A percentile compares a stretch with the other conserved stretches of the same genome.
Conservation (phyloP, 2,113 vertebrate species). For the Columba janthina region DNA sequence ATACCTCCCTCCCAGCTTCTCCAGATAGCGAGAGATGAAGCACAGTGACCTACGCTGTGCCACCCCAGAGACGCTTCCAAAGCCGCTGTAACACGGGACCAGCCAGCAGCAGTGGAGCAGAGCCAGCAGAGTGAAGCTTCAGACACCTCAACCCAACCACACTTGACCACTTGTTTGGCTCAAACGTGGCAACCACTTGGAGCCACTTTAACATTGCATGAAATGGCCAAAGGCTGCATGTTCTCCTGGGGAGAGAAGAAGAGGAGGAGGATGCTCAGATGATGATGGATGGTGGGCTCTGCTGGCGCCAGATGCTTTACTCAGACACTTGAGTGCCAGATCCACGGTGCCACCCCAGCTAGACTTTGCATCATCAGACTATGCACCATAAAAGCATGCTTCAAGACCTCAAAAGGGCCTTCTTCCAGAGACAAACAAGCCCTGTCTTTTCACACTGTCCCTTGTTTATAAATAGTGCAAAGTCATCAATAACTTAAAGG, state of each 20-base stretch:
- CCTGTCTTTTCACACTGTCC: background rate
- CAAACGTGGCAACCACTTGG: rapidly evolving
- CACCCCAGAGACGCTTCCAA: background rate
- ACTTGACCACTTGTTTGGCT: background rate
- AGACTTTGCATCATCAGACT: background rate
- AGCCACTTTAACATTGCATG: background rate
- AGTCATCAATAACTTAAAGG: conserved; percentile 62
- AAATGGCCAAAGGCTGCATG: background rate
- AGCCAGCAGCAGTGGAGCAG: rapidly evolving
- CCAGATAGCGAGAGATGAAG: background rate
- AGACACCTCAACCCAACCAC: background rate
- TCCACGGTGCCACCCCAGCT: background rate
- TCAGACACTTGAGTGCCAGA: background rate
- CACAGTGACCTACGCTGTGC: background rate
- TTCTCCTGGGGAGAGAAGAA: background rate
- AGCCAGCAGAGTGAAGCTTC: background rate
- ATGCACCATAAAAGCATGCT: background rate
- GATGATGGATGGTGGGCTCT: background rate
- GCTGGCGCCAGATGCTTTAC: background rate
- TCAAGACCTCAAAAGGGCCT: background rate
- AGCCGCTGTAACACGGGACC: rapidly evolving
- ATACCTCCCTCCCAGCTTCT: background rate
- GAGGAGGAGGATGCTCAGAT: background rate
- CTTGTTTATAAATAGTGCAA: conserved; percentile 43
- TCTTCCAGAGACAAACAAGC: background rate